Evolutionary conservation across 1,140 invertebrate species (phyloP).

Genomic region (Neodiprion pinetum): DNA sequence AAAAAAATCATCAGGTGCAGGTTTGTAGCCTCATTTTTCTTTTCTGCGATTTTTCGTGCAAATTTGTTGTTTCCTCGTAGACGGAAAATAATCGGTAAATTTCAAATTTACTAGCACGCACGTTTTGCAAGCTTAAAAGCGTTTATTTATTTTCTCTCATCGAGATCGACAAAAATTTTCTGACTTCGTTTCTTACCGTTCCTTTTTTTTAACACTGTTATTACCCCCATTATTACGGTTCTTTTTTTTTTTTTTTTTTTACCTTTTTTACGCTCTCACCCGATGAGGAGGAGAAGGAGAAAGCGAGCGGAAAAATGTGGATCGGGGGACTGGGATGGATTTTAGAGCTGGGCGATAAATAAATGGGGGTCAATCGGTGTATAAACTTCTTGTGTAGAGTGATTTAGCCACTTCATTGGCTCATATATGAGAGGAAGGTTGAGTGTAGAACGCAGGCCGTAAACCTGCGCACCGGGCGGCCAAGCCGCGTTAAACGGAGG

Average conservation of each 20-base stretch:
- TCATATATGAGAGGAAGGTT: constrained; percentile 35
- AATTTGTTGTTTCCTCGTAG: no score
- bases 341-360: constrained; percentile 44
- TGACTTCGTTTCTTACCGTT: background rate
- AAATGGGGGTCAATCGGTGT: constrained; percentile 51
- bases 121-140: no score
- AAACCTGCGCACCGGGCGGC: constrained; percentile 32
- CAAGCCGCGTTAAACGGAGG: constrained; percentile 36
- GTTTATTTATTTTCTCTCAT: no score
- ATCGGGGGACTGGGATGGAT: background rate
- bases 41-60: no score
- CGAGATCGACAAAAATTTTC: no score
- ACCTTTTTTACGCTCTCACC: constrained; percentile 21
- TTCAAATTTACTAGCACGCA: no score
- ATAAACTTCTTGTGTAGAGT: constrained; percentile 48
- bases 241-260: constrained; percentile 27
- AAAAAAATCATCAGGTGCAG: no score
- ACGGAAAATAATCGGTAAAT: no score
- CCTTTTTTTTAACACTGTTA: background rate
- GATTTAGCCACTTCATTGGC: constrained; percentile 45
- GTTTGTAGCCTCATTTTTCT: no score
- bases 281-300: constrained; percentile 3
- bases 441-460: constrained; percentile 47
- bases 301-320: background rate
- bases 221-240: no score